These are phyloP conservation scores for Acrossocheilus fasciatus DNA, from an alignment of 2,797 vertebrate species.

Conservation along the genomic window DNA sequence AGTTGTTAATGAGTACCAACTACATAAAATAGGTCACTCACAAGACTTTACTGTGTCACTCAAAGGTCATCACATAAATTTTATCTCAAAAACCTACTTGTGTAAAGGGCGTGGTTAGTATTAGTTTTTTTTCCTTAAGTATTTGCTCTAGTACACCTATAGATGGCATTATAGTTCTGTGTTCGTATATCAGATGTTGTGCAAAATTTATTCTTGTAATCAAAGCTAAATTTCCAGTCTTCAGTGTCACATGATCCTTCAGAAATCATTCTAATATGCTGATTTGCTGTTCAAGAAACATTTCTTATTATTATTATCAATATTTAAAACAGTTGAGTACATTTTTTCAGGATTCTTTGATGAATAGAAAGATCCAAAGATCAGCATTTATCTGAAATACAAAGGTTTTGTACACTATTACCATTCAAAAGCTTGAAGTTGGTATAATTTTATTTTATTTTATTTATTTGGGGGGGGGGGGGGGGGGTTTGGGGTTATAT, in stretches of 20 bases:
- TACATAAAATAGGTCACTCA: slow-evolving; percentile 17
- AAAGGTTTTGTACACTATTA: too few relatives aligned
- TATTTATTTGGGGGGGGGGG: too few relatives aligned
- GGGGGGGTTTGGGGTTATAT: too few relatives aligned
- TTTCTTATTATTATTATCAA: too few relatives aligned
- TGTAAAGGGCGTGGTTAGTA: not conserved
- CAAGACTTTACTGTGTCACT: slow-evolving; percentile 2
- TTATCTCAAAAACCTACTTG: not conserved
- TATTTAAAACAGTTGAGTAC: too few relatives aligned
- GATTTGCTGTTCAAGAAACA: too few relatives aligned
- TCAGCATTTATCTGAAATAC: not conserved
- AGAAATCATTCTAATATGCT: too few relatives aligned
- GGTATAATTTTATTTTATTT: too few relatives aligned
- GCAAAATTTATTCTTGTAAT: not conserved
- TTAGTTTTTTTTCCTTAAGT: not conserved
- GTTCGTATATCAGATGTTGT: not conserved
- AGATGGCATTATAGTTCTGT: slow-evolving; percentile 9
- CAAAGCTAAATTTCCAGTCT: too few relatives aligned
- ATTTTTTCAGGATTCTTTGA: too few relatives aligned
- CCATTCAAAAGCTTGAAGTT: not conserved
- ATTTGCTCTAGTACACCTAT: not conserved
- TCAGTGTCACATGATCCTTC: too few relatives aligned
- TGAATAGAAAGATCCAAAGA: too few relatives aligned
- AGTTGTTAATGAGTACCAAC: not conserved
- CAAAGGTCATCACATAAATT: not conserved